Evolutionary conservation across 1,140 invertebrate species (phyloP), one percentile per base, ranked within the genome.

Genomic region (Aradophagus sp.): DNA sequence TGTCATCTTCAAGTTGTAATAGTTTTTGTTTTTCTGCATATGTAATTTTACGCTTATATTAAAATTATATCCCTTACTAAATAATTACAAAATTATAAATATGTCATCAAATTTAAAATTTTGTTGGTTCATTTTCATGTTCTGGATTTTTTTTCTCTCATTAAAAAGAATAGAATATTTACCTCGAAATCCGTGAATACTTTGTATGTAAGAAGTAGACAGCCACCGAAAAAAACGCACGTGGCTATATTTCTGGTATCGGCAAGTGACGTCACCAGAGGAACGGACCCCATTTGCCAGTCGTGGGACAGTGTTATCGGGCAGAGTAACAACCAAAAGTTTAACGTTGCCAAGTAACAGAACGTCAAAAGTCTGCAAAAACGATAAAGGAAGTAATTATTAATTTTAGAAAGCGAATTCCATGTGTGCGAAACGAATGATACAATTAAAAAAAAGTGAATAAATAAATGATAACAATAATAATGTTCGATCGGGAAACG

Each of bases 281-380:
- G 92, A 34, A 95, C 88, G 7, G 93, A 94, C 16, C 93, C 93
- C 93, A 95, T 94, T 81, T 94, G 93, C 93, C 93, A 95, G 77
- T 95, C 93, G 76, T 95, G 93, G 61, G 92, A 93, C 1, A 95
- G 86, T 6, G 88, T 89, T 63, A 88, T 88, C 1, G 93, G 93
- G 75, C 91, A 93, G 10, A 95, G 82, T 7, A 95, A 87, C 35
- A 95, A 81, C 92, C 93, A 94, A 84, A 90, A 90, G 86, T 94
- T 94, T 82, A 95, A 89, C 1, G 92, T 90, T 1, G 92, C 91
- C 74, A 95, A 84, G 81, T 94, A 94, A 77, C 91, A 90, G 80
- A 93, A 95, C 4, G 93, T 95, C 78, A 95, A 86, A 44, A 89
- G 86, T 73, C 89, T 90, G 83, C 10, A 85, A 86, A 65, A 45